Evolutionary conservation across 2,888 invertebrate species (phyloP).

Genomic region (Toxonevra muliebris): DNA sequence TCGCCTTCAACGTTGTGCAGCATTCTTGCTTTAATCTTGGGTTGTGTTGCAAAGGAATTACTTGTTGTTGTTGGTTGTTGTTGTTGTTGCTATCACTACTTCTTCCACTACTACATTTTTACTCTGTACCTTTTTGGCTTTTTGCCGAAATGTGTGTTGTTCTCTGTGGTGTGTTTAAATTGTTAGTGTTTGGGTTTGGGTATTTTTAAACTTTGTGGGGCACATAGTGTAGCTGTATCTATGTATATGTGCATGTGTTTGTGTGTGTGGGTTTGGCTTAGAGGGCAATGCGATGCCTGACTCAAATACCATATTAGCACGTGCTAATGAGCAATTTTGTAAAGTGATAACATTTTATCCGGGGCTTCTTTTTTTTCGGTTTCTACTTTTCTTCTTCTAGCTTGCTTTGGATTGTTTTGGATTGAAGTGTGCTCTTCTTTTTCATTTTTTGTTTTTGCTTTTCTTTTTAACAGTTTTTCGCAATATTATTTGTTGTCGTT

Average conservation of each 20-base stretch:
- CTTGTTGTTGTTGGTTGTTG: conserved; percentile 11
- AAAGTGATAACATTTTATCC: conserved; percentile 54
- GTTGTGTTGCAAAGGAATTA: conserved; percentile 26
- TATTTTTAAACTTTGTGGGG: conserved; percentile 13
- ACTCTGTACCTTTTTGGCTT: neutral
- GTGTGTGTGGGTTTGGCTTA: neutral
- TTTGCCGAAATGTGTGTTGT: neutral
- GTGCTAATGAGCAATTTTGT: conserved; percentile 57
- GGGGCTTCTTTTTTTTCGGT: conserved; percentile 14
- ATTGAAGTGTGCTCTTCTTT: too few relatives aligned
- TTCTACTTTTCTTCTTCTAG: too few relatives aligned
- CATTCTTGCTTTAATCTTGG: neutral
- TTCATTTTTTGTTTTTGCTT: too few relatives aligned
- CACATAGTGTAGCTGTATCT: neutral
- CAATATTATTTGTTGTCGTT: too few relatives aligned
- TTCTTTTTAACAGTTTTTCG: too few relatives aligned
- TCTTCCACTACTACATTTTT: too few relatives aligned
- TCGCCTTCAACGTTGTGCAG: neutral
- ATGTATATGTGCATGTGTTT: conserved; percentile 9
- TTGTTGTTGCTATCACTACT: conserved; percentile 10
- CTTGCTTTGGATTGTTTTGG: too few relatives aligned
- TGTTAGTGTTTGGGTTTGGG: neutral
- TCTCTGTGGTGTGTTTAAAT: too few relatives aligned
- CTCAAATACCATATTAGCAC: conserved; percentile 47
- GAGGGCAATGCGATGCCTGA: conserved; percentile 10